Evolutionary conservation across 1,140 invertebrate species (phyloP).

Genomic region (Ceratosolen solmsi): DNA sequence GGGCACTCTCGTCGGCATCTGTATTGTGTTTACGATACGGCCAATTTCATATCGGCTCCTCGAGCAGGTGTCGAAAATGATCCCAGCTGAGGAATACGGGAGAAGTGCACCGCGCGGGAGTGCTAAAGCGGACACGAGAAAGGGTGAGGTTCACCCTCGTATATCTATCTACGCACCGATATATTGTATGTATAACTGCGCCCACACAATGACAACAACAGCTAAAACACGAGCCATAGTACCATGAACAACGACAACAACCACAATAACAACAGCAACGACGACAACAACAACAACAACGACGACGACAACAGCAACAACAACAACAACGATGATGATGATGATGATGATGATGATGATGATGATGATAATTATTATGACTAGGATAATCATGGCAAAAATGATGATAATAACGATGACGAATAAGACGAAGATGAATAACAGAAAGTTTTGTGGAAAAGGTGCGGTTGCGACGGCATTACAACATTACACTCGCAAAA

Average conservation of each 20-base stretch:
- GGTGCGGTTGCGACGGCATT: too few relatives aligned
- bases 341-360: too few relatives aligned
- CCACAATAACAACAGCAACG: too few relatives aligned
- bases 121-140: background rate
- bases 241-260: background rate
- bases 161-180: background rate
- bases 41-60: slow-evolving; percentile 20
- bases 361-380: background rate
- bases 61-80: slow-evolving; percentile 55
- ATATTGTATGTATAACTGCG: too few relatives aligned
- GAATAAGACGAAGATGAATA: background rate
- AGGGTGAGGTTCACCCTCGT: too few relatives aligned
- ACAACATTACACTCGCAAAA: too few relatives aligned
- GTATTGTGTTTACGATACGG: slow-evolving; percentile 29
- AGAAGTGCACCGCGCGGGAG: background rate
- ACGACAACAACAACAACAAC: too few relatives aligned
- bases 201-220: too few relatives aligned
- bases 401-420: background rate
- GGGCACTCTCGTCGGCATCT: background rate
- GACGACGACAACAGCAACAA: too few relatives aligned
- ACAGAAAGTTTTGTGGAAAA: too few relatives aligned
- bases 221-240: background rate
- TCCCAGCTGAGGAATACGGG: slow-evolving; percentile 48
- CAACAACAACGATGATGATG: too few relatives aligned
- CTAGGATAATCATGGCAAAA: background rate